Conservation (phyloP, 2,888 invertebrate genomes). For the Napeogenes inachia region DNA sequence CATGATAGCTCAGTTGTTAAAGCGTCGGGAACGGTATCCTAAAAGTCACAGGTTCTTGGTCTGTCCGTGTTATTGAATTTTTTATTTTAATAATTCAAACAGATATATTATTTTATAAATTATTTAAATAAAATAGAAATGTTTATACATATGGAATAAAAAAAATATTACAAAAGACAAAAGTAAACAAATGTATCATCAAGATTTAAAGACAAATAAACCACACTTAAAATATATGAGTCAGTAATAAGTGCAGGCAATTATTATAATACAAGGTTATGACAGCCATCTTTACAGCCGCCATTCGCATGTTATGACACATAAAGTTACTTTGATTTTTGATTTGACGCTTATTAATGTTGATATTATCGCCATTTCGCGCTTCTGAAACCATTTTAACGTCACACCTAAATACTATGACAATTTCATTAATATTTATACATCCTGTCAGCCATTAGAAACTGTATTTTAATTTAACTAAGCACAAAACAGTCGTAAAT, state of each 20-base stretch:
- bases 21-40: too few species aligned
- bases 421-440: conserved; percentile 67
- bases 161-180: too few species aligned
- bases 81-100: too few species aligned
- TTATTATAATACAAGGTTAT: conserved; percentile 23
- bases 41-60: too few species aligned
- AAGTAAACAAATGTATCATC: neutral
- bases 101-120: too few species aligned
- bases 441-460: conserved; percentile 60
- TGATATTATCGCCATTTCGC: conserved; percentile 48
- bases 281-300: conserved; percentile 19
- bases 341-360: conserved; percentile 36
- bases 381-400: conserved; percentile 44
- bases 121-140: too few species aligned
- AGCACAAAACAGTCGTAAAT: conserved; percentile 67
- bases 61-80: too few species aligned
- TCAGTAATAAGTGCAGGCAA: conserved; percentile 15
- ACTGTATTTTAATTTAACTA: conserved; percentile 68
- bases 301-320: conserved; percentile 24
- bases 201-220: conserved; percentile 4
- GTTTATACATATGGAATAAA: too few species aligned
- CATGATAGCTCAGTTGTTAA: too few species aligned
- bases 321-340: conserved; percentile 32
- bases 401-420: conserved; percentile 53
- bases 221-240: conserved; percentile 10